Conservation (phyloP, 2,797 vertebrate species). For the Lateolabrax maculatus region DNA sequence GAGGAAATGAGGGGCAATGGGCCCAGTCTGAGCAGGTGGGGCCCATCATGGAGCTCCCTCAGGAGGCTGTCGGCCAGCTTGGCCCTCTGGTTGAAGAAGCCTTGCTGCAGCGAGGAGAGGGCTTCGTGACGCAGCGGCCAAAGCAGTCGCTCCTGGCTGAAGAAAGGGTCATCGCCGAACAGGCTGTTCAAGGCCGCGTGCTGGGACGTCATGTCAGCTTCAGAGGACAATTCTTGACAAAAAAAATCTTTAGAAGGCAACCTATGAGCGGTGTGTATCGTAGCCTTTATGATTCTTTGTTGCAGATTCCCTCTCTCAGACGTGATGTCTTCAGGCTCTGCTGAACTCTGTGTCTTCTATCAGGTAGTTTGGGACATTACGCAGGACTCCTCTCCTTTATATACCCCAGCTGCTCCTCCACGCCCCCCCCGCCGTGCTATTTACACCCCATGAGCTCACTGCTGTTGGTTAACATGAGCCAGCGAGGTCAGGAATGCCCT, state of each 20-base stretch:
- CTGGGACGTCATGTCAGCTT: conserved; percentile 69
- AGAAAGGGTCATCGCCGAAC: conserved; percentile 80
- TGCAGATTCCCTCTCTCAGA: background rate
- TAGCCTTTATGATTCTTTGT: background rate
- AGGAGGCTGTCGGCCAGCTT: conserved; percentile 75
- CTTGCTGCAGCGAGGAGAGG: conserved; percentile 72
- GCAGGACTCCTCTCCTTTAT: conserved; percentile 51
- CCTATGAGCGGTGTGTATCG: background rate
- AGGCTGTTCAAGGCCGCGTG: conserved; percentile 63
- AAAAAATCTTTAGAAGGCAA: background rate
- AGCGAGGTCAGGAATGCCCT: conserved; percentile 66
- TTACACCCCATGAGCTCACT: conserved; percentile 80
- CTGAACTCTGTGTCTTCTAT: background rate
- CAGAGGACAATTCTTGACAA: background rate
- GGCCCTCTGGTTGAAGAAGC: conserved; percentile 73
- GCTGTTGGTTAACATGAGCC: conserved; percentile 41
- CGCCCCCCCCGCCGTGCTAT: conserved; percentile 57
- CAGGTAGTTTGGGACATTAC: conserved; percentile 18
- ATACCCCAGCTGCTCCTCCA: conserved; percentile 55
- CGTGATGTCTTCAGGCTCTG: background rate
- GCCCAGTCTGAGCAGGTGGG: conserved; percentile 56
- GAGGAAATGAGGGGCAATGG: conserved; percentile 58
- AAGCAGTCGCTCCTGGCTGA: conserved; percentile 69
- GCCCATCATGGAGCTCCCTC: conserved; percentile 66
- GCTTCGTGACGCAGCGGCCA: conserved; percentile 66